Evolutionary conservation across 2,797 vertebrate genomes (phyloP), one percentile per base, ranked within the genome.

Genomic region (Tamandua tetradactyla): DNA sequence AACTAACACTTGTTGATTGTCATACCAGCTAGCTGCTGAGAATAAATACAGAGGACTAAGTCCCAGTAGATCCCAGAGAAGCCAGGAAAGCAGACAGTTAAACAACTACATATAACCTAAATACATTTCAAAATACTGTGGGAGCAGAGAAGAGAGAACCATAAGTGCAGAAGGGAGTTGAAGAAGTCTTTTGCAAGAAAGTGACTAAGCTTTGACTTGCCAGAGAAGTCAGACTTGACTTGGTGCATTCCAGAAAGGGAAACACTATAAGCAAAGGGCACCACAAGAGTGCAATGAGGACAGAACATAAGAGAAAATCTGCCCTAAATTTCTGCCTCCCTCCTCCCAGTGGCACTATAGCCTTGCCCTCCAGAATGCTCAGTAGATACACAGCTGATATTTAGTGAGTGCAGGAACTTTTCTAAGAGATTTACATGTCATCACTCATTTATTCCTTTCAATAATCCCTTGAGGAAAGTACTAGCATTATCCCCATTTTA

Each of bases 291-390:
- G 18, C 55, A 7, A n/a, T 2, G 23, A n/a, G 37, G 25, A 32
- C 18, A 12, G n/a, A 27, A 10, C 6, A n/a, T 35, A 2, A 35
- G 35, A 78, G 74, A 22, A 62, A 57, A 40, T 3, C 5, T 22
- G n/a, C 47, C 40, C 25, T 18, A 23, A 37, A 49, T 23, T 1
- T 37, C 3, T 6, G 42, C n/a, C 13, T 66, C 59, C 10, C 47
- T 81, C 0, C 0, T 23, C 30, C 35, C 40, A 1, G 44, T 0
- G 74, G 37, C 11, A 2, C 59, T 13, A 47, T 47, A 14, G 35
- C 8, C 47, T n/a, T 57, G 61, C 12, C 35, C 13, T 57, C n/a
- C 10, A 30, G 40, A 83, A 22, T 7, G 55, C 20, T 55, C 55
- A 22, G 55, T 55, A 55, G 55, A 55, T 55, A 12, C 25, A 61